phyloP scores from a whole-genome alignment of 2,888 invertebrate species.

The Mythimna ferrago region DNA sequence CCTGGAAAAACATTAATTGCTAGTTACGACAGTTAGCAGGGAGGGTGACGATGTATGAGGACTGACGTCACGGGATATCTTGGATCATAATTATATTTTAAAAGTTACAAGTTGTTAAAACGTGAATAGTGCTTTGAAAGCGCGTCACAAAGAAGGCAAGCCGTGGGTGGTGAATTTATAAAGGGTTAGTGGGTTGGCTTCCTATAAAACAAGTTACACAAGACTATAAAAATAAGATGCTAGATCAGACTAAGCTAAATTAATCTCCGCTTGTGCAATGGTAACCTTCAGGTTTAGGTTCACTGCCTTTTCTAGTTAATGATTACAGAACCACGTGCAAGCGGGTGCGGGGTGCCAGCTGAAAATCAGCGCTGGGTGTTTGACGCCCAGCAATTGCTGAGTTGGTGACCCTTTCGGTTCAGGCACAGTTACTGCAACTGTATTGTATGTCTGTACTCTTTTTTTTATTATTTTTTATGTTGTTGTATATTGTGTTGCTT shows the following conservation, averaged over 20 bases:
- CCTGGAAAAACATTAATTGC: too few species aligned
- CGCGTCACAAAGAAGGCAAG: slow-evolving; percentile 4
- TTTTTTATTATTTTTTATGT: too few species aligned
- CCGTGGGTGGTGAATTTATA: slow-evolving; percentile 2
- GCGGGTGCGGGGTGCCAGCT: too few species aligned
- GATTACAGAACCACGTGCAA: slow-evolving; percentile 8
- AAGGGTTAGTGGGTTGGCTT: slow-evolving; percentile 10
- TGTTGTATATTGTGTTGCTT: too few species aligned
- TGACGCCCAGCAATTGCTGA: too few species aligned
- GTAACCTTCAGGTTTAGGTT: neutral
- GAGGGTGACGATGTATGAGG: neutral
- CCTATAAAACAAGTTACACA: neutral
- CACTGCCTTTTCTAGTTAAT: neutral
- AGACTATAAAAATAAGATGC: slow-evolving; percentile 13
- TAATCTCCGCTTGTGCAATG: neutral
- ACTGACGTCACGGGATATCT: neutral
- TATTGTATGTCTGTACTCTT: too few species aligned
- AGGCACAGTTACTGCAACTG: too few species aligned
- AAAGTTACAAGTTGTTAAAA: slow-evolving; percentile 7
- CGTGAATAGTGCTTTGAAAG: neutral
- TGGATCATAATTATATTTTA: neutral
- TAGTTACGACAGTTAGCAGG: too few species aligned
- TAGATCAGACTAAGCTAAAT: neutral
- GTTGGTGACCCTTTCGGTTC: too few species aligned
- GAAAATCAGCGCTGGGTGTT: too few species aligned